Evolutionary conservation across 1,140 invertebrate species (phyloP).

Genomic region (Camponotus floridanus): DNA sequence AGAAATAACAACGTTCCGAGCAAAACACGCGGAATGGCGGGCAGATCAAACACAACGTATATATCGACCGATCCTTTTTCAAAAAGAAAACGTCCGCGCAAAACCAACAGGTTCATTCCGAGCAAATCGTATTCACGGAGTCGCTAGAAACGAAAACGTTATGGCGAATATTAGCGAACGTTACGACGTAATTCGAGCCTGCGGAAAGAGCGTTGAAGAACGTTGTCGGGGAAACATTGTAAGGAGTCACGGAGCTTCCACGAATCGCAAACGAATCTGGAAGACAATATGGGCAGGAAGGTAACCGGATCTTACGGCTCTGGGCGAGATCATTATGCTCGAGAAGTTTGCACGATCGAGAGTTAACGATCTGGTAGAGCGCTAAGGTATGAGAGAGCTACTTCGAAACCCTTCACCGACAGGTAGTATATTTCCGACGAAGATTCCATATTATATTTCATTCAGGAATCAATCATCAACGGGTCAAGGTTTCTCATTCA

Average conservation of each 20-base stretch:
- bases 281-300: slow-evolving; percentile 63
- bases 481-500: slow-evolving; percentile 22
- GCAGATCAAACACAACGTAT: slow-evolving; percentile 39
- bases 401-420: slow-evolving; percentile 46
- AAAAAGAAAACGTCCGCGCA: background rate
- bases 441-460: slow-evolving; percentile 46
- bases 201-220: slow-evolving; percentile 49
- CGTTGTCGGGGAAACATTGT: slow-evolving; percentile 41
- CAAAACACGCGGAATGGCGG: slow-evolving; percentile 45
- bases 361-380: slow-evolving; percentile 72
- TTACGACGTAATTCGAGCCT: slow-evolving; percentile 58
- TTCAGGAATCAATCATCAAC: slow-evolving; percentile 41
- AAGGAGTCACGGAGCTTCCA: slow-evolving; percentile 55
- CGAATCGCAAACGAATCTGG: slow-evolving; percentile 62
- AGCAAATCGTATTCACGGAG: background rate
- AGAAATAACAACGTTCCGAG: slow-evolving; percentile 55
- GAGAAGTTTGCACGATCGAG: slow-evolving; percentile 73
- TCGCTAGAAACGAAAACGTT: background rate
- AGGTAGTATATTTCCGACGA: slow-evolving; percentile 13
- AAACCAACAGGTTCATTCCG: background rate
- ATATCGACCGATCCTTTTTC: slow-evolving; percentile 37
- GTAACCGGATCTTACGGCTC: slow-evolving; percentile 75
- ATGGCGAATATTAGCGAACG: slow-evolving; percentile 29
- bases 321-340: slow-evolving; percentile 71
- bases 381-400: slow-evolving; percentile 49